Percentiles rank a stretch among this genome's conserved stretches.
These are phyloP conservation scores for Matsumurasca onukii DNA, from an alignment of 1,140 invertebrate genomes.

Conservation along the genomic window DNA sequence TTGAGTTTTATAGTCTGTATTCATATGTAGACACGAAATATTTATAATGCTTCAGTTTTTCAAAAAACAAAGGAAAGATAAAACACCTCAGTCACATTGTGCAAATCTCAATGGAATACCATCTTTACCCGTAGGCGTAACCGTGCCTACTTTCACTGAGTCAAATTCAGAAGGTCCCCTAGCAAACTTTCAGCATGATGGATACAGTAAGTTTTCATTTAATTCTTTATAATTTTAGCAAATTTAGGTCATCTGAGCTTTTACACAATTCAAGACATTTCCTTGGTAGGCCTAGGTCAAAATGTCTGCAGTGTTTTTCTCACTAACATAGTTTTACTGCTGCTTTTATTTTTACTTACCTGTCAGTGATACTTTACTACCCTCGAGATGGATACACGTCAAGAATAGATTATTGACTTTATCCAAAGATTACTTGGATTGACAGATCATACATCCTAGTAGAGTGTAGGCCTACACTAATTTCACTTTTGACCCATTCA, in stretches of 20 bases:
- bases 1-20: no score
- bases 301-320: not conserved
- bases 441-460: not conserved
- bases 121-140: constrained; percentile 8
- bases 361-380: not conserved
- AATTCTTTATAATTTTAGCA: not conserved
- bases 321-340: no score
- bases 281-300: not conserved
- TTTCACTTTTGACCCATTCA: not conserved
- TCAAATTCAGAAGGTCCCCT: constrained; percentile 24
- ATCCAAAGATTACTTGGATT: no score
- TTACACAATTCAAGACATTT: not conserved
- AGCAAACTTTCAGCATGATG: constrained; percentile 29
- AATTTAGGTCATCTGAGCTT: not conserved
- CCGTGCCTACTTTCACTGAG: not conserved
- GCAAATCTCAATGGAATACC: constrained; percentile 28
- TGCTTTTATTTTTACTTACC: no score
- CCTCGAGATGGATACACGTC: not conserved
- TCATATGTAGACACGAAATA: no score
- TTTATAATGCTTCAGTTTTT: constrained; percentile 36
- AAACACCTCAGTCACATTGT: constrained; percentile 21
- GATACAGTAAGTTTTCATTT: constrained; percentile 27
- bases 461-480: not conserved
- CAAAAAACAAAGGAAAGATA: constrained; percentile 32
- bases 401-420: no score